Evolutionary conservation across 2,113 vertebrate species (phyloP).

Genomic region (Colaptes auratus): DNA sequence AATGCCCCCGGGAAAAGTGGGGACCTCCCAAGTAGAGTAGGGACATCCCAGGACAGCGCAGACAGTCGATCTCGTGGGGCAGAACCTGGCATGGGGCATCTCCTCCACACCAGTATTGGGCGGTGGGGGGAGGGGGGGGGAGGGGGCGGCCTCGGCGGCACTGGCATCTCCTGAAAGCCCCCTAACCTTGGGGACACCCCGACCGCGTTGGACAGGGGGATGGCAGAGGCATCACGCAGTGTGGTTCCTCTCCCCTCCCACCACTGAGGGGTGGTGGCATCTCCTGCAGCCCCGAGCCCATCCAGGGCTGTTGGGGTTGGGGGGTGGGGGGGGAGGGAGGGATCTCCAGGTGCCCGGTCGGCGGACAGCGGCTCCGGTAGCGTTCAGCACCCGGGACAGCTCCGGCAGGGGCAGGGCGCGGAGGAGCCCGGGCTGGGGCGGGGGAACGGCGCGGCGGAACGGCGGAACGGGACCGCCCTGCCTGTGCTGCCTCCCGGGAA

Average conservation of each 20-base stretch:
- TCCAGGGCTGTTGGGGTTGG: not conserved
- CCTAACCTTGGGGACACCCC: not conserved
- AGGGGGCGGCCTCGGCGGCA: no score
- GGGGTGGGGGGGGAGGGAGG: not conserved
- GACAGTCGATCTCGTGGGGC: no score
- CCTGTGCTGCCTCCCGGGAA: not conserved
- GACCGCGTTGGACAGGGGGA: not conserved
- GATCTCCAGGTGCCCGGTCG: no score
- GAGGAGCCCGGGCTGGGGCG: no score
- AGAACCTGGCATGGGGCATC: not conserved
- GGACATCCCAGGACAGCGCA: not conserved
- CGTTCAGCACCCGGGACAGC: slow-evolving; percentile 46
- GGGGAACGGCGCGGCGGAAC: no score
- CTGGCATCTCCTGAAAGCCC: not conserved
- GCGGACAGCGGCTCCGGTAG: not conserved
- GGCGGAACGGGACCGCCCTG: not conserved
- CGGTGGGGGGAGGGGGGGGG: rapidly evolving
- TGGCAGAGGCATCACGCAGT: not conserved
- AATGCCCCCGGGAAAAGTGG: rapidly evolving
- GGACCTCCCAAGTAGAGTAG: not conserved
- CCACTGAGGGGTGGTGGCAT: no score
- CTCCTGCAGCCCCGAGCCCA: not conserved
- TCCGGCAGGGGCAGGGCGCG: not conserved
- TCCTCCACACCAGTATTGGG: no score
- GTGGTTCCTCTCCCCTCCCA: not conserved